These are phyloP conservation scores for Bolborhynchus lineola DNA, from an alignment of 2,113 vertebrate genomes.

Conservation along the genomic window DNA sequence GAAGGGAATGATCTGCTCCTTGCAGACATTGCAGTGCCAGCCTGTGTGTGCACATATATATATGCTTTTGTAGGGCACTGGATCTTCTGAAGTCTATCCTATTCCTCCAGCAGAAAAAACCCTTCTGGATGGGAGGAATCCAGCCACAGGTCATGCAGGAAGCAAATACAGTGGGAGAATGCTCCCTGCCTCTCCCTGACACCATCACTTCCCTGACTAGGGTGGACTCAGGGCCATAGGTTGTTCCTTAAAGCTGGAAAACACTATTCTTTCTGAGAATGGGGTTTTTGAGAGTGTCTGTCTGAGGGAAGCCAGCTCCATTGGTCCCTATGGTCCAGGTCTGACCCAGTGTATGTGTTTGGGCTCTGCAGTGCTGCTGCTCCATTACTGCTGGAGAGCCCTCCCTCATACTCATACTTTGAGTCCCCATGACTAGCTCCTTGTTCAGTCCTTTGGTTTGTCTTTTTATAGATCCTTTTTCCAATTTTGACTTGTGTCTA, in stretches of 20 bases:
- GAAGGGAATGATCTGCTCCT: background rate
- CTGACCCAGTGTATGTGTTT: rapidly evolving
- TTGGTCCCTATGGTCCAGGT: rapidly evolving
- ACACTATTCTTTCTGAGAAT: background rate
- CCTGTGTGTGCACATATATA: rapidly evolving
- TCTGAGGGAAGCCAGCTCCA: background rate
- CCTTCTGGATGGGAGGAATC: background rate
- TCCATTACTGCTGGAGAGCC: background rate
- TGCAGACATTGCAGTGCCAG: background rate
- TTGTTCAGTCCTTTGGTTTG: rapidly evolving
- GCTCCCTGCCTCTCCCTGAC: background rate
- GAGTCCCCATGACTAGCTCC: background rate
- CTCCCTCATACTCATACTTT: rapidly evolving
- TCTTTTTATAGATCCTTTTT: background rate
- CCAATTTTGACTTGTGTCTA: background rate
- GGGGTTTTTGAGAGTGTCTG: background rate
- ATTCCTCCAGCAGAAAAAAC: rapidly evolving
- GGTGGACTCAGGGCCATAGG: background rate
- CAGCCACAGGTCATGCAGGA: rapidly evolving
- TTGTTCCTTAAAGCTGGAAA: background rate
- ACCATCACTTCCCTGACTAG: background rate
- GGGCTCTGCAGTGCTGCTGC: background rate
- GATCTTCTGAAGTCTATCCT: background rate
- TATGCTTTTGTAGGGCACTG: background rate
- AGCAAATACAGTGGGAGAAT: background rate